Evolutionary conservation across 2,797 vertebrate genomes (phyloP), one percentile per base, ranked within the genome.

Genomic region (Acipenser ruthenus): DNA sequence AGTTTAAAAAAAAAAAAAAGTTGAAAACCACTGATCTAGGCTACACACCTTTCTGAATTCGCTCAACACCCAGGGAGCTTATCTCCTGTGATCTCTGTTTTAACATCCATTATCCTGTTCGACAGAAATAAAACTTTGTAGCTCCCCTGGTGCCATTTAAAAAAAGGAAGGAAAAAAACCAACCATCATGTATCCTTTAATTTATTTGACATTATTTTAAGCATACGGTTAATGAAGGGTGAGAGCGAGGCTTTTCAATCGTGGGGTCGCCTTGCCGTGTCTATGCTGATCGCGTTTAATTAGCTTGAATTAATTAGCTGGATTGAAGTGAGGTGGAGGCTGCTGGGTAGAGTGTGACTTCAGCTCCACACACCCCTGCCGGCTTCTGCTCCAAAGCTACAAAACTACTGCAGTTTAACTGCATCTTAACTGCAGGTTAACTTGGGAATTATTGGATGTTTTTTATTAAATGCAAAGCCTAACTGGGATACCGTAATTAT

Each of bases 251-350:
- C 64, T 67, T 63, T 66, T 68, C 63, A 64, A 66, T 66, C 60
- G 63, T 63, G 69, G 51, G 13, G 66, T 66, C 49, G 69, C 68
- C 70, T 50, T 68, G 69, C 62, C 58, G 49, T 70, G 65, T 73
- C 61, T 69, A 61, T 61, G 68, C 68, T 74, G 75, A 75, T 77
- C 66, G 70, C 65, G 61, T 70, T 68, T 75, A 75, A 79, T 77
- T 73, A 73, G 77, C 63, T 37, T 48, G 51, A 58, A 65, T 62
- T 72, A 64, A 72, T 72, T 55, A 64, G 68, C 53, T 23, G 12
- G 13, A 51, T 61, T 62, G 47, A 63, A 60, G 51, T 49, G 64
- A 53, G 50, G 12, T 8, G 53, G 48, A 13, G 50, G 15, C 12
- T 59, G 6, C 56, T 49, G 18, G 8, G 65, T n/a, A 10, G 67